Base-by-base conservation (phyloP, 2,888 invertebrate genomes). In the Chaetoderma sp. region DNA sequence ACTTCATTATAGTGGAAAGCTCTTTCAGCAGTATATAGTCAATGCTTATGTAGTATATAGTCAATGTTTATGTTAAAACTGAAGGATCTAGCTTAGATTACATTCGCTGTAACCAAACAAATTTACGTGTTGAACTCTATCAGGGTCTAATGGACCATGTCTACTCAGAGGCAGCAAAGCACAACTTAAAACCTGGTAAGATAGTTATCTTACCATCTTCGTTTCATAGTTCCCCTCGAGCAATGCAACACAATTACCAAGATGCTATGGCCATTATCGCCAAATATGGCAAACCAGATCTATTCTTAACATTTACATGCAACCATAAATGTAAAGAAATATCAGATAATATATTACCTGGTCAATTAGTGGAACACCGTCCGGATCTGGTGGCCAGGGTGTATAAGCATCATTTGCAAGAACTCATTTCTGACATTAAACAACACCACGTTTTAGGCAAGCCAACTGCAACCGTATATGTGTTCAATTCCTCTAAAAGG, bases 261-360 rank as follows among this genome's bases (percentile, higher is more conserved):
- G 87, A 87, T 78, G 83, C 85, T 0, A 87, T 88, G 86, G 74
- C 85, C 13, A 82, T 86, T 54, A 87, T 88, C 4, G 33, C 79
- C 39, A 81, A 82, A 65, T 84, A 71, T 78, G 88, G 88, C 2
- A 81, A 81, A 63, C 86, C 87, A 25, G 82, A 85, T 86, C n/a
- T n/a, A n/a, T 88, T 88, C 70, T 80, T 68, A n/a, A 71, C 69
- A 8, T 65, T 73, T 30, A 70, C 72, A 16, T 67, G 64, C 44
- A 72, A 73, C 60, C 67, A 63, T 0, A 33, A n/a, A n/a, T 73
- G 64, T 63, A 28, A 55, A 28, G 72, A 73, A 36, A 63, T 73
- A 6, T 36, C 27, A 28, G 30, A 33, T 4, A 49, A 69, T 30
- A 23, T 73, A 27, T 30, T 71, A 16, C 2, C 18, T 21, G 60